Base-by-base conservation (phyloP, 2,113 vertebrate genomes). In the Calyptommatus sinebrachiatus region DNA sequence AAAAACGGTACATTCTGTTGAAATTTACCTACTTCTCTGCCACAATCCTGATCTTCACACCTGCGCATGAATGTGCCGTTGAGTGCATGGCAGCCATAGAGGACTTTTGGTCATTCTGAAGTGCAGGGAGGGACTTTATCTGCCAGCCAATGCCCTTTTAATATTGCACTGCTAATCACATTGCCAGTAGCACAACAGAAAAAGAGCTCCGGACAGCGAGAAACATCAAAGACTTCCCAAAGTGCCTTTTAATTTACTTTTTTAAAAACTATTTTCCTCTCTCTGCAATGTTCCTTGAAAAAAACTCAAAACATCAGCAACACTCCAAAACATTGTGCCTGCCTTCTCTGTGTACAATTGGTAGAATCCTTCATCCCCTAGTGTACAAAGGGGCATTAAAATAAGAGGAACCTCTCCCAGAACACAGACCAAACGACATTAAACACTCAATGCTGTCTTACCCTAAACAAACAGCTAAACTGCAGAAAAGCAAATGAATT, bases 81-180 rank as follows among this genome's bases (percentile, higher is more conserved):
- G 84, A 83, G 87, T 86, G 85, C 88, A 90, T 84, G 86, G 88
- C 87, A 88, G 91, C 91, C 84, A 89, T 83, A 85, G 81, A 82
- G 88, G 89, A 31, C 35, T 41, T 82, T 90, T 87, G 82, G 90
- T 90, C 92, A 88, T 86, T 88, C 88, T 89, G 89, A 87, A 85
- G 88, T 89, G n/a, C 26, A 26, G 91, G 93, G 92, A 69, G 91
- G 90, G 92, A 83, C 91, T 90, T 90, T 93, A 94, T 95, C 91
- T 96, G 96, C 94, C 94, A 95, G 95, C 97, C 97, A 95, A 98
- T 97, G 97, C 97, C 97, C 97, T 98, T 98, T 98, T 98, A 97
- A 97, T 97, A 98, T 98, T 98, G 97, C 97, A 97, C 97, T 98
- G 97, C 97, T 97, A 94, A 94, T 95, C 95, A 95, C 94, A 96